A percentile compares a stretch with the other conserved stretches of the same genome.
Conservation (phyloP, 2,888 invertebrate genomes). For the Pollenia amentaria region DNA sequence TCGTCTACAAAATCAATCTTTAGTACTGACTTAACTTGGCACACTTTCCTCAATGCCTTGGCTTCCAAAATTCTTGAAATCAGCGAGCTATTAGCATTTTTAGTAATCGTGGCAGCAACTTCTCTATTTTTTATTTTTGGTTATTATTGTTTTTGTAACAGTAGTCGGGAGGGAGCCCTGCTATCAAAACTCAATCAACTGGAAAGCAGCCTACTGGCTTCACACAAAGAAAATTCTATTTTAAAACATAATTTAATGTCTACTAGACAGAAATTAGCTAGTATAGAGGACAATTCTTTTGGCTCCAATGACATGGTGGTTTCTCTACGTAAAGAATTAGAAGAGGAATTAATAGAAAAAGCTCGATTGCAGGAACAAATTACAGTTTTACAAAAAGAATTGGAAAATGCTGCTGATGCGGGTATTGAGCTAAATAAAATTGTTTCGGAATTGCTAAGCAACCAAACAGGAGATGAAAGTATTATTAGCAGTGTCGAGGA, state of each 20-base stretch:
- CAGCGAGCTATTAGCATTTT: constrained; percentile 86
- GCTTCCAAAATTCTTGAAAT: constrained; percentile 80
- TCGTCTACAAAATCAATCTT: constrained; percentile 9
- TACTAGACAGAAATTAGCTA: constrained; percentile 87
- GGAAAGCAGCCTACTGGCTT: constrained; percentile 87
- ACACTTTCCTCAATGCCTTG: constrained; percentile 78
- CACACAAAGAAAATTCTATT: constrained; percentile 88
- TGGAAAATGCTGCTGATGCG: constrained; percentile 92
- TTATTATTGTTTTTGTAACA: constrained; percentile 91
- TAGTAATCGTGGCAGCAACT: constrained; percentile 89
- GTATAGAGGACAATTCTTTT: constrained; percentile 89
- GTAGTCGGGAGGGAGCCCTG: constrained; percentile 89
- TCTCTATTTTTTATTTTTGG: constrained; percentile 90
- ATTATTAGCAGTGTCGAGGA: constrained; percentile 88
- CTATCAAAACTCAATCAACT: constrained; percentile 89
- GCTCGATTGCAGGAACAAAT: constrained; percentile 88
- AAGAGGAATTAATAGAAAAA: constrained; percentile 85
- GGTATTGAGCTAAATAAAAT: constrained; percentile 90
- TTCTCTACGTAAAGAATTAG: constrained; percentile 88
- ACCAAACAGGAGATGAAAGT: constrained; percentile 88
- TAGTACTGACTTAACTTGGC: constrained; percentile 74
- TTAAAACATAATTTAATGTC: constrained; percentile 87
- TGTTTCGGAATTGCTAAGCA: constrained; percentile 88
- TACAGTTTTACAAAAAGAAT: constrained; percentile 88
- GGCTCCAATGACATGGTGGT: constrained; percentile 90